Base-by-base conservation (phyloP, 2,113 vertebrate species). In the Campylomormyrus numenius region DNA sequence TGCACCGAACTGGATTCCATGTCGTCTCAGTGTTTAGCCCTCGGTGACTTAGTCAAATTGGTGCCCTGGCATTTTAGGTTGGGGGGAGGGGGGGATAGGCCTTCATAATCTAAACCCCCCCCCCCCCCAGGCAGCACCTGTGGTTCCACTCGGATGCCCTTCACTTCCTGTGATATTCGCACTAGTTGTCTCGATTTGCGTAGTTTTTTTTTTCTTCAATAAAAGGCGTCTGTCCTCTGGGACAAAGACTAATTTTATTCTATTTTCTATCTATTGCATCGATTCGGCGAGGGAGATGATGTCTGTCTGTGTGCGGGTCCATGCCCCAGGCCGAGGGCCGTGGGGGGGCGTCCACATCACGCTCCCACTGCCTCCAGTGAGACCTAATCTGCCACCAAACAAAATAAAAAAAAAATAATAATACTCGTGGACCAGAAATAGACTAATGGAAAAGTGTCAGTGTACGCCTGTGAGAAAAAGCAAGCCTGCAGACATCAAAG, bases 101-200 rank as follows among this genome's bases (percentile, higher is more conserved):
- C 31, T 48, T 85, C 2, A 85, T 3, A 24, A 21, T 24, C 5
- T 85, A 21, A 48, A 19, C 21, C 42, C 80, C 8, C 31, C 35
- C 3, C 15, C 50, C 48, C 35, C 39, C 46, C 45, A 91, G 92
- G 91, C 0, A 48, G 90, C 96, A 96, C 94, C 95, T 96, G 96
- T 90, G 90, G 94, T 96, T 95, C 94, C 94, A 90, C 91, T 90
- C 92, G 92, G 91, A 89, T 92, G 90, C 93, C 35, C 90, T 84
- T 53, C 77, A 84, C 89, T 91, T 53, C 91, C 35, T 80, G 89
- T 88, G 93, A 91, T 24, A 58, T 19, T 42, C 3, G 85, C 50
- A 56, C 50, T 87, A 42, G 11, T 89, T 89, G 88, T 86, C 17
- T 52, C 17, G 91, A 96, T 96, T 95, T 96, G 94, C 94, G 90